Base-by-base conservation (phyloP, 1,140 invertebrate genomes). In the Zaprionus taronus region DNA sequence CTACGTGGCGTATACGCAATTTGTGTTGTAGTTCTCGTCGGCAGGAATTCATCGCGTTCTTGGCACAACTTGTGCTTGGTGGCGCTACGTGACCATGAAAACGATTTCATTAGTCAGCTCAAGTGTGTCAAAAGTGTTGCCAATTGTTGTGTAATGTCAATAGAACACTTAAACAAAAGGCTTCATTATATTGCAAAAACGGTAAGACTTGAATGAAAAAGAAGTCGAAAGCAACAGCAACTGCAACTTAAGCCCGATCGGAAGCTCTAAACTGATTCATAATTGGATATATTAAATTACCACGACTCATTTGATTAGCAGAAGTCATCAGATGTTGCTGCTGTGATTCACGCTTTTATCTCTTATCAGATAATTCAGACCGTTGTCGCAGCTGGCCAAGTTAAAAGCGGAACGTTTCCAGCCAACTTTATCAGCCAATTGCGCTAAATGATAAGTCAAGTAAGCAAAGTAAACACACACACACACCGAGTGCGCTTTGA, bases 401-500 rank as follows among this genome's bases (percentile, higher is more conserved):
- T 72, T 70, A 60, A 53, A 72, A 28, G 47, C 41, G 68, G 74
- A 87, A 72, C 79, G 74, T 86, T 71, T 62, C 74, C 79, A 72
- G 80, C 47, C 77, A 84, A 75, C 72, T 71, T 38, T 38, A 38
- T 38, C 36, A 38, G 72, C 47, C 34, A 70, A 79, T 60, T 61
- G 67, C 53, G 41, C n/a, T 47, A n/a, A n/a, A 38, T 71, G 83
- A 87, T 87, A 87, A 87, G 84, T 24, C 26, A 81, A 80, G 83
- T 69, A 62, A 70, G 80, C 77, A 62, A 77, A 66, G 22, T 5
- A 51, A 20, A 51, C 47, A 51, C 3, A 22, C 47, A 51, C 3
- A 22, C 20, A 24, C 31, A 87, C 75, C 81, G 66, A 83, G 78
- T 87, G 84, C 83, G 84, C 83, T 87, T 84, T 70, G 60, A 80